phyloP scores from a whole-genome alignment of 2,113 vertebrate genomes.

The Sebastes schlegelii region DNA sequence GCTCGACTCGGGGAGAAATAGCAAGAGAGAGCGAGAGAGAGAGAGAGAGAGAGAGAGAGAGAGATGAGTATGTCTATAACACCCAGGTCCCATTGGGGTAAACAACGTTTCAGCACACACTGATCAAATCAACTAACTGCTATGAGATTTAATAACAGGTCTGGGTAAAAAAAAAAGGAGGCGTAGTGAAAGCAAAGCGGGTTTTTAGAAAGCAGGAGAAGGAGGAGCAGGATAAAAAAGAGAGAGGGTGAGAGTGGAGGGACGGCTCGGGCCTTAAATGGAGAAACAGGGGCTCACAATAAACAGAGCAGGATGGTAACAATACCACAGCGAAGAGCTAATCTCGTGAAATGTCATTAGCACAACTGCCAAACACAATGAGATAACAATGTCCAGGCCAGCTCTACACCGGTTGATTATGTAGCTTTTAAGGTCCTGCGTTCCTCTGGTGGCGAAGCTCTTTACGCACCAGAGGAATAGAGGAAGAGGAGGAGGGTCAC shows the following conservation, averaged over 20 bases:
- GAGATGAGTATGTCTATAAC: slow-evolving; percentile 59
- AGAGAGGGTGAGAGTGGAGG: background rate
- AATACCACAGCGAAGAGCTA: slow-evolving; percentile 53
- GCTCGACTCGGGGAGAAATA: slow-evolving; percentile 26
- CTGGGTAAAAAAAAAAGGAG: slow-evolving; percentile 7
- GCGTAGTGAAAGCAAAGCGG: slow-evolving; percentile 6
- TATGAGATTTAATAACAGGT: slow-evolving; percentile 67
- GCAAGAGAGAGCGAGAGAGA: slow-evolving; percentile 2
- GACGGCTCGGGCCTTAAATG: slow-evolving; percentile 15
- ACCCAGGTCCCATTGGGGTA: slow-evolving; percentile 55
- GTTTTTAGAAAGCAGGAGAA: background rate
- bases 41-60: slow-evolving; percentile 4
- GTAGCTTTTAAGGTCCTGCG: slow-evolving; percentile 62
- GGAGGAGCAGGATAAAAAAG: background rate
- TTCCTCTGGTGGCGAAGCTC: slow-evolving; percentile 39
- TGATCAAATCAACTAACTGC: slow-evolving; percentile 76
- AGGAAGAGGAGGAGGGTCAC: slow-evolving; percentile 5
- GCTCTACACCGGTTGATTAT: slow-evolving; percentile 54
- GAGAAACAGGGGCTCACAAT: background rate
- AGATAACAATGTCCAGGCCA: slow-evolving; percentile 44
- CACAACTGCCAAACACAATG: slow-evolving; percentile 61
- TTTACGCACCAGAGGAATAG: slow-evolving; percentile 27
- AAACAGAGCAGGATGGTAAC: slow-evolving; percentile 41
- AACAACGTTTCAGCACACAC: slow-evolving; percentile 59
- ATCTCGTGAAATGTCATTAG: slow-evolving; percentile 71